These are phyloP conservation scores for Sinosuthora webbiana DNA, from an alignment of 2,113 vertebrate genomes.

Conservation along the genomic window DNA sequence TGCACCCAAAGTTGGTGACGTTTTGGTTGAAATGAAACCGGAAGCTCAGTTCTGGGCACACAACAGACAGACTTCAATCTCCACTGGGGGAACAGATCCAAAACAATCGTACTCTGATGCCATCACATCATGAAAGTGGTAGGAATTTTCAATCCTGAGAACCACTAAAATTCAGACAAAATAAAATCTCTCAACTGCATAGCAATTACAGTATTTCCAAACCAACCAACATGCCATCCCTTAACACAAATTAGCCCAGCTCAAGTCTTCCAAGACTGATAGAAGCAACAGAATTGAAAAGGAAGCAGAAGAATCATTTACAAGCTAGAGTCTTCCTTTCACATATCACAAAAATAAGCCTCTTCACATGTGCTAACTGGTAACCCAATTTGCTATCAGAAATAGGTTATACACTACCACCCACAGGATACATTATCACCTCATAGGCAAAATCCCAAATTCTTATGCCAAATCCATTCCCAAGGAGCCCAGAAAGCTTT, in stretches of 20 bases:
- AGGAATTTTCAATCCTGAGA: background rate
- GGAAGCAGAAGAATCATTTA: background rate
- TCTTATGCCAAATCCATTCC: background rate
- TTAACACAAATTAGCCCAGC: background rate
- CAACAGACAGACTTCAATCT: background rate
- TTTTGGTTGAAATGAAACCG: background rate
- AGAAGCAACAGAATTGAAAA: background rate
- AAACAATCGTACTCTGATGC: background rate
- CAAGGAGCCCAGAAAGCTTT: background rate
- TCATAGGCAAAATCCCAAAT: background rate
- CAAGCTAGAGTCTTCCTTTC: background rate
- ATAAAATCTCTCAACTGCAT: background rate
- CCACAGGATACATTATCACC: background rate
- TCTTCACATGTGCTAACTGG: background rate
- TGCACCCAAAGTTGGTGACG: background rate
- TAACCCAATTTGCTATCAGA: background rate
- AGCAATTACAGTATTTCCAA: background rate
- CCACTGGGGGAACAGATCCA: background rate
- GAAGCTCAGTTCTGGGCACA: background rate
- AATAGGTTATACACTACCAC: background rate
- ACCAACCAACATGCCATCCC: background rate
- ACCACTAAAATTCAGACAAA: background rate
- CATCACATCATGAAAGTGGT: background rate
- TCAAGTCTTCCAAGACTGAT: background rate
- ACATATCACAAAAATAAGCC: background rate